Evolutionary conservation across 2,888 invertebrate genomes (phyloP), one percentile per base, ranked within the genome.

Genomic region (Glaucopsyche alexis): DNA sequence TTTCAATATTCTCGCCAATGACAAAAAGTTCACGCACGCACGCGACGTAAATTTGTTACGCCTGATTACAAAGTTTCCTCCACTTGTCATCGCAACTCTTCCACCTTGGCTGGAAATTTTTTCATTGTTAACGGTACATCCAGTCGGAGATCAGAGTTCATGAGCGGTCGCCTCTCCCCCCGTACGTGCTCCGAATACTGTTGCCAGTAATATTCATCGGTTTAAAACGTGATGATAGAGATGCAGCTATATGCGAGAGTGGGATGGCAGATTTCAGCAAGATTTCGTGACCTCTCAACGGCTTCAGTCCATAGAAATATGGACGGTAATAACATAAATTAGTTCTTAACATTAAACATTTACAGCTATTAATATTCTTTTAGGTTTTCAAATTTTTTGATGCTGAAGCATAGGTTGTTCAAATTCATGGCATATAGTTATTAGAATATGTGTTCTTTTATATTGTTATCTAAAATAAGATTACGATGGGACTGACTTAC

Each of bases 261-360:
- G 83, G 80, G 86, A 84, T 73, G 77, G 71, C 75, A 76, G 79
- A 83, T 84, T 85, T 85, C 85, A 83, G 87, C 87, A 87, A 91
- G 91, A 91, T 88, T 91, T 87, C 91, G 93, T 92, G 93, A 92
- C 93, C 92, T 93, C 90, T 93, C 93, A 91, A 85, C 90, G 85
- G 87, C 87, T 91, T 88, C 89, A 87, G 90, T 87, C 89, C 87
- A 87, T 86, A 92, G 88, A 93, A 93, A 93, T 93, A 93, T 93
- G 93, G 91, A 87, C 86, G 88, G 93, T 90, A 93, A 93, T 93
- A 93, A 93, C 91, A 92, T 93, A 93, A 93, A 93, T 93, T 86
- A 89, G 92, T 91, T 91, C 93, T 93, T 93, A 93, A 93, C 93
- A 93, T 93, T 93, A 93, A 93, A 93, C 91, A 92, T 86, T 89